Evolutionary conservation across 2,888 invertebrate species (phyloP), one percentile per base, ranked within the genome.

Genomic region (Loripinus fragilis): DNA sequence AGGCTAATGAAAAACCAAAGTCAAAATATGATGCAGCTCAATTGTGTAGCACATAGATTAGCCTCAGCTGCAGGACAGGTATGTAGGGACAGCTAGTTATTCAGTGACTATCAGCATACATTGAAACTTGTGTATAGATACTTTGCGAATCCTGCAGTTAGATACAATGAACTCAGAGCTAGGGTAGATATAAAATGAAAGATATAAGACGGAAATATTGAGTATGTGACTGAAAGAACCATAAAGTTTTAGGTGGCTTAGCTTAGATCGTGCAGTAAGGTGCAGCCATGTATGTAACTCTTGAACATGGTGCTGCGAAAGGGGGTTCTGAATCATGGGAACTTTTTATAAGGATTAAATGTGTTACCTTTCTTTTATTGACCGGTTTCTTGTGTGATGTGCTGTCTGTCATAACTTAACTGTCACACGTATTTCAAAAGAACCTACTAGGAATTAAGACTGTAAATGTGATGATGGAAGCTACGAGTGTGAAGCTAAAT

Each of bases 61-160:
- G 75, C 77, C 28, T 45, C 80, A 20, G 78, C 81, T n/a, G 78
- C 78, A 45, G 60, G 74, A 35, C 74, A 80, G n/a, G 74, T 74
- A 3, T 79, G 67, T 20, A 48, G 48, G 17, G 48, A 48, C 17
- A 48, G 7, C 3, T 20, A 8, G n/a, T 38, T 38, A 12, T 17
- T 35, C n/a, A 42, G 65, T 0, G 48, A 48, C 3, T 48, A 48
- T n/a, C 17, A 48, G 17, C 10, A 10, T 8, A 48, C 48, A 5
- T 48, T 48, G 48, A 48, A 48, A n/a, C 7, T 15, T 17, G 17
- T 48, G 3, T 20, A 20, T 5, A n/a, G 48, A 20, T 20, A 15
- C 20, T 48, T 48, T 17, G 5, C 3, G 10, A 48, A 48, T 17
- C 20, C 48, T 48, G 48, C 48, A 20, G 48, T 48, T 15, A 15